Evolutionary conservation across 2,113 vertebrate species (phyloP), one percentile per base, ranked within the genome.

Genomic region (Bungarus multicinctus): DNA sequence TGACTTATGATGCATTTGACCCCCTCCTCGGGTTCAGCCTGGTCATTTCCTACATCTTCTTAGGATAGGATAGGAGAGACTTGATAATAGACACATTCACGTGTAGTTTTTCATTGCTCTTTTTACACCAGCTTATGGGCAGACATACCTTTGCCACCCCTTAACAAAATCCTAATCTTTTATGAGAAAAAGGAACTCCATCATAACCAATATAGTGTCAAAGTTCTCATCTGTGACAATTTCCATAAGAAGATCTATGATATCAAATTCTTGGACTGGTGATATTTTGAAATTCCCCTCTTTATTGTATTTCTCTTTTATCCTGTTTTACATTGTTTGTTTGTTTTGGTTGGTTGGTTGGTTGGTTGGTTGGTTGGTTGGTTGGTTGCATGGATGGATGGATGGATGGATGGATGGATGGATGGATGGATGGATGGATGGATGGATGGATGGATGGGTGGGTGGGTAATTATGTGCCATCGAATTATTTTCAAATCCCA

Each of bases 351-450:
- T 60, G 58, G 64, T 34, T 69, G 57, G 25, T 27, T 60, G 58
- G 57, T 8, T 60, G 58, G 9, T 60, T 60, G 58, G 25, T 10
- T 60, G 58, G 9, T 60, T 57, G 55, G 55, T 55, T 55, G 54
- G 20, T 55, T 55, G 54, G 20, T 22, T 55, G 54, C 5, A 6
- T 55, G 54, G 55, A 14, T 53, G 52, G 8, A 25, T 25, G 47
- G 47, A 8, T 50, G 47, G 47, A 8, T 50, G 50, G 8, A 0
- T 50, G 50, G 8, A 1, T 50, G 8, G 50, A 0, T 52, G 50
- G 9, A 0, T 52, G 9, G 50, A 0, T 52, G 50, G 50, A 2
- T 52, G 10, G 50, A 2, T 52, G 10, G 1, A 52, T 52, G 0
- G 47, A 50, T 50, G 1, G 47, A 50, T 50, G 1, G 47, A 50